Percentiles rank a stretch among this genome's conserved stretches.
phyloP scores from a whole-genome alignment of 1,140 invertebrate species.

The Drosophila bocki region DNA sequence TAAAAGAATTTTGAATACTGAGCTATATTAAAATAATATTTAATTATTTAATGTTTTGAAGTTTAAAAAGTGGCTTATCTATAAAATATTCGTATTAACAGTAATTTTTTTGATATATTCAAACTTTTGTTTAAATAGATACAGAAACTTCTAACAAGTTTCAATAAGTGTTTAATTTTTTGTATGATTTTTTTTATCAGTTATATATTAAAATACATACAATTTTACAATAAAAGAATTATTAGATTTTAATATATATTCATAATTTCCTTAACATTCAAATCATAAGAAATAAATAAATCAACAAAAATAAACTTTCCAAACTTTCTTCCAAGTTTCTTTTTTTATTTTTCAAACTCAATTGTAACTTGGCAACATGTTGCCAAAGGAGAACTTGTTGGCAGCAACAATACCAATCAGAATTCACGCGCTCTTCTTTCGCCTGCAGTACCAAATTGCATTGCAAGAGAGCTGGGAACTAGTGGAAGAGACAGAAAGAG shows the following conservation, averaged over 20 bases:
- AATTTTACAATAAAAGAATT: background rate
- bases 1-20: no score
- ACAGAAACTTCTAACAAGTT: no score
- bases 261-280: no score
- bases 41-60: no score
- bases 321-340: conserved; percentile 9
- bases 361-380: conserved; percentile 47
- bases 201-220: background rate
- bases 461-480: conserved; percentile 12
- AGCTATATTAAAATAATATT: no score
- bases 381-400: conserved; percentile 58
- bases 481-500: background rate
- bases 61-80: no score
- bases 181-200: no score
- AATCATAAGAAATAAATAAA: background rate
- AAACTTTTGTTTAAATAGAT: no score
- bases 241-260: no score
- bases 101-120: no score
- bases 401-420: conserved; percentile 17
- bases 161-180: no score
- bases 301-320: background rate
- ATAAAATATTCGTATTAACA: no score
- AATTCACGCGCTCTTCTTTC: background rate
- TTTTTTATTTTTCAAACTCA: background rate
- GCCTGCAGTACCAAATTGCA: conserved; percentile 33